Conservation (phyloP, 2,797 vertebrate species). For the Heliangelus exortis region DNA sequence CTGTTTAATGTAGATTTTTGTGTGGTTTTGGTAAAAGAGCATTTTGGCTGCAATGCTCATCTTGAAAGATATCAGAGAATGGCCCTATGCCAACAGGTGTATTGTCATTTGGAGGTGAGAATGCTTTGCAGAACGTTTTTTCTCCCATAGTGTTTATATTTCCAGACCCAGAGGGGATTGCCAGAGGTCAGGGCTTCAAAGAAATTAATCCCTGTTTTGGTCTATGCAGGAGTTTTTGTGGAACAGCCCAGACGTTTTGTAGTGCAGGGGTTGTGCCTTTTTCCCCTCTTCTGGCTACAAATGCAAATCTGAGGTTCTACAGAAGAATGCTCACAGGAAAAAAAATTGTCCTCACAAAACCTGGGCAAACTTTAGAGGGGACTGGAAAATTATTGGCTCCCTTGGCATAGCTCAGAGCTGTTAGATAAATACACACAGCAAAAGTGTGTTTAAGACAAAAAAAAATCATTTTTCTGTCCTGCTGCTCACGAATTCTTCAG, state of each 20-base stretch:
- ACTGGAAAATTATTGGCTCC: not conserved
- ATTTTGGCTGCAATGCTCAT: not conserved
- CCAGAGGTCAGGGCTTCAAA: not conserved
- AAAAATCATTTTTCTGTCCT: not conserved
- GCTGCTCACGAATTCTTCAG: not conserved
- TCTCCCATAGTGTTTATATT: not conserved
- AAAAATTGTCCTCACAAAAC: not conserved
- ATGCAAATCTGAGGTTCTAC: not conserved
- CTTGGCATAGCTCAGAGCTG: not conserved
- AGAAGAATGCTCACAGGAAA: not conserved
- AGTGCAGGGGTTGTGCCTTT: not conserved
- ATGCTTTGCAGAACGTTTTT: not conserved
- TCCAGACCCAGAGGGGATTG: not conserved
- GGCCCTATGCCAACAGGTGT: not conserved
- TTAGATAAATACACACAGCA: not conserved
- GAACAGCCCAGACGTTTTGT: not conserved
- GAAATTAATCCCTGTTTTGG: not conserved
- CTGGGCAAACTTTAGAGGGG: not conserved
- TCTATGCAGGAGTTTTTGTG: not conserved
- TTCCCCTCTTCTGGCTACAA: not conserved
- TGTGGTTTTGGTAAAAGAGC: not conserved
- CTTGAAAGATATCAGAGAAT: not conserved
- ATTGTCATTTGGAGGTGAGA: not conserved
- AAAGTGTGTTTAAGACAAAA: not conserved
- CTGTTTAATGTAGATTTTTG: not conserved